These are phyloP conservation scores for Hypocryptadius cinnamomeus DNA, from an alignment of 2,113 vertebrate genomes.

Conservation along the genomic window DNA sequence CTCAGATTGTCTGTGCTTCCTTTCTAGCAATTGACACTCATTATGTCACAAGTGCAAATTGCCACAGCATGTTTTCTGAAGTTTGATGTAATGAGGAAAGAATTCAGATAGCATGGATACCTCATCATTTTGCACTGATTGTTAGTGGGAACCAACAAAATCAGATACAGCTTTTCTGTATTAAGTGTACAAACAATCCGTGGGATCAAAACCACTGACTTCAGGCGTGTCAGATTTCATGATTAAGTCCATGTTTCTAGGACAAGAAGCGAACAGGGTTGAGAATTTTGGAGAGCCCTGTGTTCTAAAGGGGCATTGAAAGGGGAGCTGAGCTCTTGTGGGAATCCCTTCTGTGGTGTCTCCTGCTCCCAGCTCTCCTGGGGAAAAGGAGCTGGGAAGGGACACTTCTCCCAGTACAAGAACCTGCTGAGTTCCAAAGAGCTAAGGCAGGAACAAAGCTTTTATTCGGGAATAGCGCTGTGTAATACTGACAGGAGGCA, in stretches of 20 bases:
- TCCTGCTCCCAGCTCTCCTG: not conserved
- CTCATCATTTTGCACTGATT: not conserved
- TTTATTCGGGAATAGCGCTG: fast-evolving
- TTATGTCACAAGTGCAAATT: constrained; percentile 11
- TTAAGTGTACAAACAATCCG: not conserved
- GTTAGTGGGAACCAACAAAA: not conserved
- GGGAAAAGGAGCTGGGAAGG: not conserved
- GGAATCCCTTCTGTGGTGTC: not conserved
- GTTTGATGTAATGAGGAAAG: not conserved
- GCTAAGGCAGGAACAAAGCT: not conserved
- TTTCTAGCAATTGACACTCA: not conserved
- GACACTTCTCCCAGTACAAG: not conserved
- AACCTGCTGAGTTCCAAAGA: not conserved
- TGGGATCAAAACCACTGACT: not conserved
- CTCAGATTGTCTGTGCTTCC: constrained; percentile 19
- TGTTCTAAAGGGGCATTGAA: not conserved
- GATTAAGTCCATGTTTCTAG: not conserved
- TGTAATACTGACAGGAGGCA: not conserved
- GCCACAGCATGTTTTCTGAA: not conserved
- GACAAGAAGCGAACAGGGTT: not conserved
- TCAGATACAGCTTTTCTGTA: not conserved
- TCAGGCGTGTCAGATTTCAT: not conserved
- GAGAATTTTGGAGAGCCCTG: fast-evolving
- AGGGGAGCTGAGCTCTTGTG: not conserved
- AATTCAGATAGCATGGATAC: not conserved